These are phyloP conservation scores for Macrobrachium nipponense DNA, from an alignment of 1,140 invertebrate genomes.

Conservation along the genomic window DNA sequence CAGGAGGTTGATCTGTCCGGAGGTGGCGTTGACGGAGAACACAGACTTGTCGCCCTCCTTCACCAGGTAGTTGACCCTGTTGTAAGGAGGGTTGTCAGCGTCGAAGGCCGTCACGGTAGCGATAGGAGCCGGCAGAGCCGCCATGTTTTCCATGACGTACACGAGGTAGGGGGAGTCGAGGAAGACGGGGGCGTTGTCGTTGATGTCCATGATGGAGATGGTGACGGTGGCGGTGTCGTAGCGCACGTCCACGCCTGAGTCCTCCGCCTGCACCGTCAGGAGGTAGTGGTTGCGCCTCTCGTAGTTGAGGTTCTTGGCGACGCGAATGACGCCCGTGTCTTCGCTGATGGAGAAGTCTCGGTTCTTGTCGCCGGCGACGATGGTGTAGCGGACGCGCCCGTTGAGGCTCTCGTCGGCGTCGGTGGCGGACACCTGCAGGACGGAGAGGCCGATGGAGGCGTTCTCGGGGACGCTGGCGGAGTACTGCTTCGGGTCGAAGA, in stretches of 20 bases:
- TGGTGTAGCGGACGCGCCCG: slow-evolving; percentile 87
- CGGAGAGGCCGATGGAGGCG: slow-evolving; percentile 89
- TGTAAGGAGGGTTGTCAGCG: slow-evolving; percentile 90
- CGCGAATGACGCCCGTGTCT: slow-evolving; percentile 87
- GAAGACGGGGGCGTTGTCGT: slow-evolving; percentile 94
- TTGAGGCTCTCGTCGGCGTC: slow-evolving; percentile 91
- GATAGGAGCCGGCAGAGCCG: slow-evolving; percentile 78
- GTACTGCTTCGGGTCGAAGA: slow-evolving; percentile 90
- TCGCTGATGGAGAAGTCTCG: slow-evolving; percentile 90
- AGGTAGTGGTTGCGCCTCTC: slow-evolving; percentile 87
- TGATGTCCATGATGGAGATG: slow-evolving; percentile 85
- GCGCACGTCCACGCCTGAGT: slow-evolving; percentile 76
- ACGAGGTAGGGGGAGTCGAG: slow-evolving; percentile 90
- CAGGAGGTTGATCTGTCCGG: slow-evolving; percentile 86
- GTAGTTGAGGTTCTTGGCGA: slow-evolving; percentile 91
- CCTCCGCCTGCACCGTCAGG: slow-evolving; percentile 87
- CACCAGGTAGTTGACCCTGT: slow-evolving; percentile 89
- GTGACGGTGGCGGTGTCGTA: slow-evolving; percentile 77
- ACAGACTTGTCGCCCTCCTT: slow-evolving; percentile 91
- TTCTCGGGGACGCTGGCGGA: slow-evolving; percentile 90
- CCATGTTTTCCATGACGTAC: slow-evolving; percentile 88
- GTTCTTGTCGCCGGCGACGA: slow-evolving; percentile 89
- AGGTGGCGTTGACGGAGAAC: slow-evolving; percentile 85
- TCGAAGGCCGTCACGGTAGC: slow-evolving; percentile 85
- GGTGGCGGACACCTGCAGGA: slow-evolving; percentile 90